Percentiles rank a stretch among this genome's conserved stretches.
phyloP scores from a whole-genome alignment of 2,888 invertebrate species.

The Hydriomena furcata region DNA sequence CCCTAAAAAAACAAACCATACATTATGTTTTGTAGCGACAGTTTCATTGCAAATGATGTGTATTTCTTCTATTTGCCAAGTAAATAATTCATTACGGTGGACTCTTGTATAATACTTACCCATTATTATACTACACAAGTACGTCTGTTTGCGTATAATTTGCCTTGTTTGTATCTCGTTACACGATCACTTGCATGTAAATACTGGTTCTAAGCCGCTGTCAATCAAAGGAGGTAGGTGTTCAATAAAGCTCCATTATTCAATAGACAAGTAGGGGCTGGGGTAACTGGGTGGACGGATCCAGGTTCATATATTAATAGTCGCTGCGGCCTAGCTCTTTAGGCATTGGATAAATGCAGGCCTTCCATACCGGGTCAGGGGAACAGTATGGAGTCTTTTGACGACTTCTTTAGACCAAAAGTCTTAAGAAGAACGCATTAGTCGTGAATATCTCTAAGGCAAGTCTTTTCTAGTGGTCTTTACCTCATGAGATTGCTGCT shows the following conservation, averaged over 20 bases:
- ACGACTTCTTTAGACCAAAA: no score
- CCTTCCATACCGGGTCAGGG: no score
- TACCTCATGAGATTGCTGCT: no score
- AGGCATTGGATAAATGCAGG: no score
- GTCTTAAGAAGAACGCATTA: no score
- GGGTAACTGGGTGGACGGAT: no score
- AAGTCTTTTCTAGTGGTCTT: no score
- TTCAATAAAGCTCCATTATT: conserved; percentile 5
- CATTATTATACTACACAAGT: conserved; percentile 19
- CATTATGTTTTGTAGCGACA: not conserved
- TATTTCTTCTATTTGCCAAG: conserved; percentile 6
- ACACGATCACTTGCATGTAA: conserved; percentile 22
- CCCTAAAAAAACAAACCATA: no score
- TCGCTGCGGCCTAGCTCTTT: no score
- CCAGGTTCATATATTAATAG: no score
- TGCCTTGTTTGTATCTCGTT: conserved; percentile 38
- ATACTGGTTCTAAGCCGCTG: conserved; percentile 27
- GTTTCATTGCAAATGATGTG: not conserved
- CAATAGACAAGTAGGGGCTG: not conserved
- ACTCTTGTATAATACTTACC: conserved; percentile 14
- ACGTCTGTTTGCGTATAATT: conserved; percentile 35
- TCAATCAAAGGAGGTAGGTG: conserved; percentile 13
- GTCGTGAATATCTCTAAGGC: no score
- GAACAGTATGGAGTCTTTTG: no score
- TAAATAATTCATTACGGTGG: conserved; percentile 22